These are phyloP conservation scores for Antechinus stuartii DNA, from an alignment of 2,113 vertebrate species.

Conservation along the genomic window DNA sequence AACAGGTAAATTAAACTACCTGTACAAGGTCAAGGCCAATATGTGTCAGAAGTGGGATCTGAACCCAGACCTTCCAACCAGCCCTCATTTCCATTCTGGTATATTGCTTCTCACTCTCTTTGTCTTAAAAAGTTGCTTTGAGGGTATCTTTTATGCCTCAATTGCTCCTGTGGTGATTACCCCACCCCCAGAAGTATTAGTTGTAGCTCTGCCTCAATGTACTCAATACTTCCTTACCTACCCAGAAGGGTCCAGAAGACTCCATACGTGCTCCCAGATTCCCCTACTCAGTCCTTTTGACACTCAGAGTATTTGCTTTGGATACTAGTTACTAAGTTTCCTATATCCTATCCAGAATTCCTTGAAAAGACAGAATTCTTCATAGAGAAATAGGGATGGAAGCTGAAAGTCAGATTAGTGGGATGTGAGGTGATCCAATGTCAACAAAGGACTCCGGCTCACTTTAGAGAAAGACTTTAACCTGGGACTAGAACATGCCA, in stretches of 20 bases:
- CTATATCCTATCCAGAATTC: neutral
- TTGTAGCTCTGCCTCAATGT: neutral
- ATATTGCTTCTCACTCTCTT: neutral
- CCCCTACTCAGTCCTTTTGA: neutral
- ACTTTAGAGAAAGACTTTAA: neutral
- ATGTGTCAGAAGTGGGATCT: neutral
- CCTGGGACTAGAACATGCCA: neutral
- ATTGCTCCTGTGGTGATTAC: neutral
- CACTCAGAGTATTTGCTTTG: neutral
- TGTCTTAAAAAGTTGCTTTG: neutral
- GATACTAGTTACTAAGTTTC: neutral
- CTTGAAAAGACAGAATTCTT: neutral
- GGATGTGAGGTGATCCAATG: neutral
- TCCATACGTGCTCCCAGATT: neutral
- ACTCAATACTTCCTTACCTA: neutral
- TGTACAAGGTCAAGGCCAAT: neutral
- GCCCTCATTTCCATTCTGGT: neutral
- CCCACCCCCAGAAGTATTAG: neutral
- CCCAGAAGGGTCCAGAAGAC: neutral
- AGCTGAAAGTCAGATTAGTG: neutral
- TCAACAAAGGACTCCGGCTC: neutral
- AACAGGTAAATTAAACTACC: neutral
- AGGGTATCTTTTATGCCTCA: neutral
- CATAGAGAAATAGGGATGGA: neutral
- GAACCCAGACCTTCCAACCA: neutral